Base-by-base conservation (phyloP, 2,797 vertebrate species). In the Sebastes miniatus region DNA sequence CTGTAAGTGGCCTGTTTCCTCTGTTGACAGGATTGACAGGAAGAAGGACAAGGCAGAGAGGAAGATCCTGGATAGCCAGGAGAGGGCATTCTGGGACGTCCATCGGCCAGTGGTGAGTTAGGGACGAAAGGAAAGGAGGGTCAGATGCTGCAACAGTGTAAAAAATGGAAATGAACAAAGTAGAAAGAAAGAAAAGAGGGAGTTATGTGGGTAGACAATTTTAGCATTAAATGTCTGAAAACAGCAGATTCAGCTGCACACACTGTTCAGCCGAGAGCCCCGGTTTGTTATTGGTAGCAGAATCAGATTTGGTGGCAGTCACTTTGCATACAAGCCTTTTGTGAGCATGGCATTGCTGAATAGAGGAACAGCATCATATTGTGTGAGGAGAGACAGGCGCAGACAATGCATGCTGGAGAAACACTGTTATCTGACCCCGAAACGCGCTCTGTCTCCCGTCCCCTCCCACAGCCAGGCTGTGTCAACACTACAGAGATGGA, bases 401-500 rank as follows among this genome's bases (percentile, higher is more conserved):
- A 85, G 73, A 81, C 70, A 69, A 77, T 74, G 39, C 63, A 72
- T 31, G 69, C 80, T 54, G 67, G 32, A 77, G 81, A 83, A 88
- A 83, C 71, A 63, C 27, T 73, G 66, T 83, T 71, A 88, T 90
- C 89, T 89, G 89, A 91, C 81, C 84, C 76, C 73, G 78, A 89
- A 87, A 81, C 69, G 54, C 29, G 8, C 69, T 70, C 27, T 90
- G 74, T 87, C 68, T 90, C 63, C 77, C 59, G 75, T 83, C 77
- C n/a, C 82, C 73, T 89, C 81, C 86, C 76, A 92, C 93, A 99
- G 98, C 98, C 98, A 10, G 98, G 98, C 83, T 99, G 97, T 83
- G 98, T 99, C 92, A 99, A 99, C 94, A 99, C 97, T 88, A 99
- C 98, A 14, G 98, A 99, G 95, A 99, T 99, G 98, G 98, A 99